A percentile compares a stretch with the other conserved stretches of the same genome.
Conservation (phyloP, 2,888 invertebrate species). For the Nephrotoma appendiculata region DNA sequence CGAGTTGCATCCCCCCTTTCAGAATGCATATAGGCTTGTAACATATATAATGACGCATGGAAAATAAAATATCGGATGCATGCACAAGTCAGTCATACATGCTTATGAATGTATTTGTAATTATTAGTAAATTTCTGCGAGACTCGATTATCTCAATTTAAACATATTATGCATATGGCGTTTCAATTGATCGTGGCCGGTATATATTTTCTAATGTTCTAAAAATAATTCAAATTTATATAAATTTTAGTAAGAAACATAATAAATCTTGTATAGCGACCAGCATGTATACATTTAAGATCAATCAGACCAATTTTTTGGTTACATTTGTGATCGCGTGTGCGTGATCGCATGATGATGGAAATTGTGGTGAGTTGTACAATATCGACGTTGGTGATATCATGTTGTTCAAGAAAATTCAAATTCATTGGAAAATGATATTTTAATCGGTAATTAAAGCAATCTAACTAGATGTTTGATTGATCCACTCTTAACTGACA, state of each 20-base stretch:
- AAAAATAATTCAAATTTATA: neutral
- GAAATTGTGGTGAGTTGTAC: neutral
- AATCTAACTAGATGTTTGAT: too few relatives aligned
- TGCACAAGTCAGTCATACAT: neutral
- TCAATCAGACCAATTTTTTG: neutral
- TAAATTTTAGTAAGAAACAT: neutral
- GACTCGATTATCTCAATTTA: neutral
- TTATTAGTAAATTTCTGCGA: neutral
- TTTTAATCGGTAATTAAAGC: neutral
- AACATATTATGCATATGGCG: neutral
- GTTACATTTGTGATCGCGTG: neutral
- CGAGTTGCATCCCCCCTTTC: neutral
- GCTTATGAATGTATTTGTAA: neutral
- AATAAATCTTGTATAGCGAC: neutral
- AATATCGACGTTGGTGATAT: neutral
- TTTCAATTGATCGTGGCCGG: neutral
- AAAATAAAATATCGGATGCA: neutral
- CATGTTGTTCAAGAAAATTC: neutral
- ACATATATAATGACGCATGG: too few relatives aligned
- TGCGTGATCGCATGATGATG: neutral
- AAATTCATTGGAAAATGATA: neutral
- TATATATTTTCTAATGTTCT: neutral
- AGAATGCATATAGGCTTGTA: too few relatives aligned
- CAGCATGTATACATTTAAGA: neutral
- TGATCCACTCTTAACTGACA: too few relatives aligned